Evolutionary conservation across 2,113 vertebrate species (phyloP), one percentile per base, ranked within the genome.

Genomic region (Coptodon rendalli): DNA sequence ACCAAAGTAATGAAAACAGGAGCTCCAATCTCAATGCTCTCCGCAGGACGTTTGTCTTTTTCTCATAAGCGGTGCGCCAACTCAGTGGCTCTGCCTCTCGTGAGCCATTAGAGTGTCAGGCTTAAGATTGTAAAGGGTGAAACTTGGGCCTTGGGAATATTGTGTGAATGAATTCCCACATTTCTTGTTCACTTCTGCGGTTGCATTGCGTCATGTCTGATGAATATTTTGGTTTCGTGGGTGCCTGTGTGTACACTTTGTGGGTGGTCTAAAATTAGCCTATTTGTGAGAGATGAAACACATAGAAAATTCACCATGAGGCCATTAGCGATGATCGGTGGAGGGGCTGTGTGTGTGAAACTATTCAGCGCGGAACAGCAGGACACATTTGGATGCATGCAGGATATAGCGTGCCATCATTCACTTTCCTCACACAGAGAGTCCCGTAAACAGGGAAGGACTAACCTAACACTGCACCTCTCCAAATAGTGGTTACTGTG

Each of bases 21-120:
- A 95, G 96, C 96, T 96, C 95, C 96, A 95, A 95, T 96, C 97
- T 96, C 97, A 89, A 93, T 94, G 96, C 96, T 96, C 96, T 97
- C 97, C 91, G 94, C 94, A 97, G 96, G 96, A 96, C 97, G 95
- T 97, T 97, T 97, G 97, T 97, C 97, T 98, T 97, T 97, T 97
- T 97, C 97, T 98, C 97, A 97, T 97, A 97, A 98, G 97, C 96
- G 87, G 94, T 91, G 96, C 94, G 89, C 95, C 97, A 95, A 96
- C 96, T 97, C 95, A 90, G 93, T 97, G 97, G 89, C 89, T 88
- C 88, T 87, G 90, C 86, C 34, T 93, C 96, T 96, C 96, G 95
- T 97, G 97, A 97, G 97, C 97, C 97, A 96, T 97, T 96, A 97
- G 96, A 96, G 96, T 96, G 81, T 94, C 97, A 95, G 95, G 95